Conservation (phyloP, 2,113 vertebrate species). For the Leptobrachium ailaonicum region DNA sequence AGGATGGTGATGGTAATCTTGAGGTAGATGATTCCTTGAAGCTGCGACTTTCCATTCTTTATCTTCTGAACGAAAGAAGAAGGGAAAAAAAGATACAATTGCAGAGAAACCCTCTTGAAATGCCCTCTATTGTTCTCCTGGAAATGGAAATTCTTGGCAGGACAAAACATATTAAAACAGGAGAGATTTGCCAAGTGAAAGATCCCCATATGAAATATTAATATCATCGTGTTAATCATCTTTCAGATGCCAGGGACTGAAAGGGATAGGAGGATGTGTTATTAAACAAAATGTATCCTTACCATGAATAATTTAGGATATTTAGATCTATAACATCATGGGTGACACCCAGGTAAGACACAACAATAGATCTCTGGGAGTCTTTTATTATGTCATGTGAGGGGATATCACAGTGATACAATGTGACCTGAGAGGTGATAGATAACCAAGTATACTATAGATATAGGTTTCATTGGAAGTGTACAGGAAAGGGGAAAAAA, state of each 20-base stretch:
- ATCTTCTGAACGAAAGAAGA: too few relatives aligned
- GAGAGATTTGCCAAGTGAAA: background rate
- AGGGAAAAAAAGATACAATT: background rate
- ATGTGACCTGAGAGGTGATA: background rate
- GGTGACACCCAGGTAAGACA: background rate
- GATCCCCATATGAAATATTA: background rate
- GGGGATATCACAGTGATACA: too few relatives aligned
- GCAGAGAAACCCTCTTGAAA: background rate
- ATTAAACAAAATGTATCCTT: background rate
- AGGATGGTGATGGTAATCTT: too few relatives aligned
- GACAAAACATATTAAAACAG: background rate
- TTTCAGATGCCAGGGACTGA: background rate
- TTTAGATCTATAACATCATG: background rate
- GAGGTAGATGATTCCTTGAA: too few relatives aligned
- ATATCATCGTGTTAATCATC: background rate
- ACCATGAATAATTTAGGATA: background rate
- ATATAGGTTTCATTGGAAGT: constrained; percentile 60
- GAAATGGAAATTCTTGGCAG: background rate
- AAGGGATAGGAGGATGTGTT: background rate
- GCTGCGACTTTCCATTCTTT: too few relatives aligned
- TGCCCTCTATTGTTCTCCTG: background rate
- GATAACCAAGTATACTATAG: background rate
- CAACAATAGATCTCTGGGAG: background rate
- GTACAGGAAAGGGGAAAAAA: constrained; percentile 63
- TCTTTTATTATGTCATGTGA: too few relatives aligned